These are phyloP conservation scores for Spinibarbus caldwelli DNA, from an alignment of 2,797 vertebrate species.

Conservation along the genomic window DNA sequence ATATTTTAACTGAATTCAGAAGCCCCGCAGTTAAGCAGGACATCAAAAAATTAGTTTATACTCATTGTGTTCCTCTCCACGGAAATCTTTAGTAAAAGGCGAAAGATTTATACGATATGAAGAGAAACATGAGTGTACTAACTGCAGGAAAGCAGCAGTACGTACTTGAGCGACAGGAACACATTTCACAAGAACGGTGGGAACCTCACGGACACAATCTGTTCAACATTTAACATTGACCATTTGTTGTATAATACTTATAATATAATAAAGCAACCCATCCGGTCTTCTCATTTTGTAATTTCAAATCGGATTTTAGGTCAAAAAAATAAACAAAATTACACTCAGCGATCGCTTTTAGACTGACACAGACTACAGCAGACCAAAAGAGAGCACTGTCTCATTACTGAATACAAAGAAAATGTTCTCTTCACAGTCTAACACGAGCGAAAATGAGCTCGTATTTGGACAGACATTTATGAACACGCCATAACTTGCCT, in stretches of 20 bases:
- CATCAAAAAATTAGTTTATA: background rate
- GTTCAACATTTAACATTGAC: background rate
- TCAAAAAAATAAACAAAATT: background rate
- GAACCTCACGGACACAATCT: background rate
- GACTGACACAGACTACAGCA: background rate
- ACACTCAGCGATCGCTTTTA: background rate
- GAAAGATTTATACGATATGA: conserved; percentile 7
- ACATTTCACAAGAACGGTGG: background rate
- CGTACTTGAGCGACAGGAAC: background rate
- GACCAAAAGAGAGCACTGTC: background rate
- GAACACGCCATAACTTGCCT: no score
- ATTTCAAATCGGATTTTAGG: background rate
- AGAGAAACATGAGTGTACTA: conserved; percentile 7
- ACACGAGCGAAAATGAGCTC: background rate
- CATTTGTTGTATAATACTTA: no score
- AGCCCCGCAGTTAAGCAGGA: background rate
- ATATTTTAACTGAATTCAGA: accelerated
- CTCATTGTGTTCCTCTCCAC: conserved; percentile 8
- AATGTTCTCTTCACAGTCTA: background rate
- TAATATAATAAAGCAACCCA: background rate
- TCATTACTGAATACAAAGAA: background rate
- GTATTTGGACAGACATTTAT: background rate
- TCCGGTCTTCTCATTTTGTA: background rate
- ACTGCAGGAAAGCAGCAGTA: accelerated
- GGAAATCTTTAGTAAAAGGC: conserved; percentile 29